These are phyloP conservation scores for Pipra filicauda DNA, from an alignment of 2,113 vertebrate species.

Conservation along the genomic window DNA sequence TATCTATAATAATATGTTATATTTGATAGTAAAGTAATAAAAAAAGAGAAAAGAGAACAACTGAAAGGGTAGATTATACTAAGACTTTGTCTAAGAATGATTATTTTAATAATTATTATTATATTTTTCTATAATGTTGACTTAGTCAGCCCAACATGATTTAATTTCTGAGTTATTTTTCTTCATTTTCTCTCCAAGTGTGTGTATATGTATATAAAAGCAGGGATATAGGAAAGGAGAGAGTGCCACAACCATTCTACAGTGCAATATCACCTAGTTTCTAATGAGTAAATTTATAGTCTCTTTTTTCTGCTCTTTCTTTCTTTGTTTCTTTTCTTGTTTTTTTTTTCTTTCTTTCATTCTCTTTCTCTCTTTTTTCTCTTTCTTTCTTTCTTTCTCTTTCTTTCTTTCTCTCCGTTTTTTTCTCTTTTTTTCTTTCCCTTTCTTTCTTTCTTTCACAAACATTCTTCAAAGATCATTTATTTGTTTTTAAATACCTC, in stretches of 20 bases:
- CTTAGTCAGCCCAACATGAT: neutral
- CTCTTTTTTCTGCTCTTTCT: neutral
- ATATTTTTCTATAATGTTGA: neutral
- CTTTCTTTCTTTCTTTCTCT: neutral
- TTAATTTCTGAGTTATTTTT: neutral
- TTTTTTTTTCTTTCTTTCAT: neutral
- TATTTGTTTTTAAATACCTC: neutral
- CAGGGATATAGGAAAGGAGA: neutral
- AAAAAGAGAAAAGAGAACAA: neutral
- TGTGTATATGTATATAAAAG: neutral
- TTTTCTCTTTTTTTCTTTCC: neutral
- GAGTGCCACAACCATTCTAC: neutral
- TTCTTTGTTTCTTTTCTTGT: too few relatives aligned
- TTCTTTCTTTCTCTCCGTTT: too few relatives aligned
- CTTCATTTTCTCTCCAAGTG: neutral
- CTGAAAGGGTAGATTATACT: neutral
- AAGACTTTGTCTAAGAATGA: neutral
- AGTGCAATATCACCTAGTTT: neutral
- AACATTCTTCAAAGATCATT: neutral
- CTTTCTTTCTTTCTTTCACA: neutral
- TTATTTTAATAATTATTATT: neutral
- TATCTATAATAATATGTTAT: neutral
- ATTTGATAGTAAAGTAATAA: neutral
- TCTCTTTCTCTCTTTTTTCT: too few relatives aligned
- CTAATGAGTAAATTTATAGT: neutral